Conservation (phyloP, 2,113 vertebrate species). For the Arizona elegans region DNA sequence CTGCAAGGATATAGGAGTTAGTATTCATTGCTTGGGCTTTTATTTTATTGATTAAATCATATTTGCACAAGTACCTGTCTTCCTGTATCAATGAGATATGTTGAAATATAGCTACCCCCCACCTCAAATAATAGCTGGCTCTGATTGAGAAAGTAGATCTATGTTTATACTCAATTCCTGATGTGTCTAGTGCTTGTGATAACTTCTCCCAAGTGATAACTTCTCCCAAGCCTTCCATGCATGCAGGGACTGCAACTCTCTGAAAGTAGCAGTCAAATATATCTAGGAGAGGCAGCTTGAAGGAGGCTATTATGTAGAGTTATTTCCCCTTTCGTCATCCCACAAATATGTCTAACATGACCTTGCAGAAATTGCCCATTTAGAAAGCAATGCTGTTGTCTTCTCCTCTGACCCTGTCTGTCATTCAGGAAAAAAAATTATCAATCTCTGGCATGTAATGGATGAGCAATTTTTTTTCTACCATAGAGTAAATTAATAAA, state of each 20-base stretch:
- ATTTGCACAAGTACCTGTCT: neutral
- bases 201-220: neutral
- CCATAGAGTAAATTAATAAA: conserved; percentile 17
- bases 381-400: neutral
- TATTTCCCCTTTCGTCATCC: neutral
- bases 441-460: neutral
- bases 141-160: neutral
- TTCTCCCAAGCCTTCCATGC: neutral
- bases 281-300: neutral
- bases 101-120: neutral
- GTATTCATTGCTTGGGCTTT: neutral
- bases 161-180: neutral
- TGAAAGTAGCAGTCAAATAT: neutral
- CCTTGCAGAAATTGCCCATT: neutral
- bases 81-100: neutral
- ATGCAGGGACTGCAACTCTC: neutral
- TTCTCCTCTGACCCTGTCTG: neutral
- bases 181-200: neutral
- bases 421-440: conserved; percentile 7
- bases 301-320: neutral
- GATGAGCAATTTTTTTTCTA: neutral
- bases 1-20: neutral
- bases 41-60: neutral
- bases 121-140: neutral
- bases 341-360: neutral